A percentile compares a stretch with the other conserved stretches of the same genome.
Evolutionary conservation across 2,888 invertebrate species (phyloP).

Genomic region (Tetragonula carbonaria): DNA sequence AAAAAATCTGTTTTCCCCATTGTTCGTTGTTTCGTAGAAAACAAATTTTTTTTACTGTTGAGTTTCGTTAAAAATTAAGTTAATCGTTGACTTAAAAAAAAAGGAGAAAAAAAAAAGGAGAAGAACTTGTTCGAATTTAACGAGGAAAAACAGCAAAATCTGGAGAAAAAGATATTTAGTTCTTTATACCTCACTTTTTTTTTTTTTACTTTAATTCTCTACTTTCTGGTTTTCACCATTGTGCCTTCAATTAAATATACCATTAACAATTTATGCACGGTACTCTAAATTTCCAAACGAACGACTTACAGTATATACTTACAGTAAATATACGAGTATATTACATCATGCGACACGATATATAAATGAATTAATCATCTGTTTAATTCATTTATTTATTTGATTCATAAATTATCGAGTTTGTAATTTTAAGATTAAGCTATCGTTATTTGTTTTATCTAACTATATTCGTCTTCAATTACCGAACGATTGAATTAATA

Average conservation of each 20-base stretch:
- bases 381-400: slow-evolving; percentile 44
- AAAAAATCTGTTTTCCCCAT: slow-evolving; percentile 32
- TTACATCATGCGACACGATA: slow-evolving; percentile 1
- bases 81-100: not conserved
- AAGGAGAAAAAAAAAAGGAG: not conserved
- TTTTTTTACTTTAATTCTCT: not conserved
- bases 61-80: slow-evolving; percentile 16
- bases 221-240: slow-evolving; percentile 36
- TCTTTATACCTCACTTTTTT: not conserved
- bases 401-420: not conserved
- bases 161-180: not conserved
- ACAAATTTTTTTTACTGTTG: slow-evolving; percentile 30
- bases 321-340: not conserved
- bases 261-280: not conserved
- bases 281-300: not conserved
- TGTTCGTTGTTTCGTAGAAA: slow-evolving; percentile 41
- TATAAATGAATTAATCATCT: slow-evolving; percentile 30
- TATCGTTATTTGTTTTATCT: not conserved
- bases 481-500: slow-evolving; percentile 3
- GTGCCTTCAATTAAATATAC: slow-evolving; percentile 24
- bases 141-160: too few relatives aligned
- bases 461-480: not conserved
- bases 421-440: slow-evolving; percentile 11
- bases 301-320: not conserved
- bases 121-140: not conserved